These are phyloP conservation scores for Laupala kohalensis DNA, from an alignment of 1,140 invertebrate species.

Conservation along the genomic window DNA sequence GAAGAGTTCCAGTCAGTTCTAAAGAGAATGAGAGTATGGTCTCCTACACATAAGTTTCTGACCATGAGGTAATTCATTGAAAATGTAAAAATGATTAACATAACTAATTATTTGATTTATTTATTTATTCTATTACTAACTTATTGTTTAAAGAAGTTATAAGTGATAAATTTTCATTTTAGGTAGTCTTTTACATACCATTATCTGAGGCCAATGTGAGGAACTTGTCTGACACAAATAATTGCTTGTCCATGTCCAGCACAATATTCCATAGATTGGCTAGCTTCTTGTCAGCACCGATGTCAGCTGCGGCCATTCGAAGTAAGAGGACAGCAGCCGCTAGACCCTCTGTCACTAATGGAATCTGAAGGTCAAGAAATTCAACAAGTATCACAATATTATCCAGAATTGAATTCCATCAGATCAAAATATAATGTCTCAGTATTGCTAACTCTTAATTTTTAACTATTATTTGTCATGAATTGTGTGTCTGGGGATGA, in stretches of 20 bases:
- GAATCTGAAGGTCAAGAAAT: slow-evolving; percentile 1
- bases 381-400: background rate
- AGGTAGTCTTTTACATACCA: slow-evolving; percentile 31
- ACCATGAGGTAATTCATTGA: no score
- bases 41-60: no score
- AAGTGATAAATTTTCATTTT: no score
- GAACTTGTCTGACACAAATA: slow-evolving; percentile 73
- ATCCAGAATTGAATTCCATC: background rate
- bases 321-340: slow-evolving; percentile 60
- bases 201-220: slow-evolving; percentile 54
- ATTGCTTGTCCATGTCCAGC: slow-evolving; percentile 58
- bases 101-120: background rate
- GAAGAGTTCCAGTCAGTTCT: no score
- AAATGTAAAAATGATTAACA: background rate
- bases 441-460: no score
- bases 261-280: slow-evolving; percentile 52
- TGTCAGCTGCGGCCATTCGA: slow-evolving; percentile 40
- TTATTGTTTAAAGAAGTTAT: background rate
- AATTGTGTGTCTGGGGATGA: no score
- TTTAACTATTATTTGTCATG: no score
- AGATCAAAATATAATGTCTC: slow-evolving; percentile 5
- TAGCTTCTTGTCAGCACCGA: slow-evolving; percentile 38
- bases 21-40: no score
- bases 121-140: background rate
- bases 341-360: slow-evolving; percentile 63